Conservation (phyloP, 2,888 invertebrate species). For the Eledona agricola region DNA sequence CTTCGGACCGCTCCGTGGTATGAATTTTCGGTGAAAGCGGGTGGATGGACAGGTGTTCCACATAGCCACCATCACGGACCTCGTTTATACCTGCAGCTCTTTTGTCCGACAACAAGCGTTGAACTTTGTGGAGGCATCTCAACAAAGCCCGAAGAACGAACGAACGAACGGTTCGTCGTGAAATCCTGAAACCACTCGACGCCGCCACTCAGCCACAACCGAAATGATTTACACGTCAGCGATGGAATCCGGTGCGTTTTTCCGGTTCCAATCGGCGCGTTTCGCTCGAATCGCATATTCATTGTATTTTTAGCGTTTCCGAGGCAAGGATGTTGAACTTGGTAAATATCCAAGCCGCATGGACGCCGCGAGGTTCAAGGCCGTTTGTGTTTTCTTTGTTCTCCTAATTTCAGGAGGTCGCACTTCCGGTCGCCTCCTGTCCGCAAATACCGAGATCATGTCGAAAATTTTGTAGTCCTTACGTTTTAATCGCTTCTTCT, state of each 20-base stretch:
- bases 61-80: constrained; percentile 7
- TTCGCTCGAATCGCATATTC: constrained; percentile 19
- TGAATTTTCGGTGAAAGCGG: constrained; percentile 33
- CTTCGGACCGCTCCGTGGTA: constrained; percentile 1
- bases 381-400: constrained; percentile 43
- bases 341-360: constrained; percentile 42
- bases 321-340: constrained; percentile 48
- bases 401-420: constrained; percentile 24
- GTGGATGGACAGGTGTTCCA: constrained; percentile 32
- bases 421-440: constrained; percentile 28
- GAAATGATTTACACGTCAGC: constrained; percentile 18
- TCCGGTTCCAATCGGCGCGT: neutral
- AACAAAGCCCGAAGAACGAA: constrained; percentile 11
- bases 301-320: constrained; percentile 44
- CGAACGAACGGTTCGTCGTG: constrained; percentile 1
- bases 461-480: too few relatives aligned
- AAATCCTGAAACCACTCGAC: constrained; percentile 24
- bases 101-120: constrained; percentile 22
- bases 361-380: constrained; percentile 45
- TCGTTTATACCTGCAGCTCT: constrained; percentile 23
- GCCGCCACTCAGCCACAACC: constrained; percentile 10
- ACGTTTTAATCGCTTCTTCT: too few relatives aligned
- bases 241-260: constrained; percentile 5
- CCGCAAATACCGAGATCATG: constrained; percentile 1
- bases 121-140: constrained; percentile 11